Evolutionary conservation across 2,113 vertebrate genomes (phyloP).

Genomic region (Cyprinodon tularosa): DNA sequence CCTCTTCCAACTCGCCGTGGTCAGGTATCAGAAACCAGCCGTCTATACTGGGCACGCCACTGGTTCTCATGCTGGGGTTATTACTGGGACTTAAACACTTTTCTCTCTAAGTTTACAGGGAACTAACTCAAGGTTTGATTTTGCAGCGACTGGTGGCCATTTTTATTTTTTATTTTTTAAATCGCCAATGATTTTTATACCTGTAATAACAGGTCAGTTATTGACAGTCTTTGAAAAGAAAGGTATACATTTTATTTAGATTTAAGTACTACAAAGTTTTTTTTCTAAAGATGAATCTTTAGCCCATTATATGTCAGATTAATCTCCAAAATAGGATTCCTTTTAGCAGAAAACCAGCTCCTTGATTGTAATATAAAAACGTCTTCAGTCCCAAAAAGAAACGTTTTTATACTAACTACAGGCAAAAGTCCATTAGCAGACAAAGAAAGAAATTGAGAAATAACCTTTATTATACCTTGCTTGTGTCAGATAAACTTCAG

Average conservation of each 20-base stretch:
- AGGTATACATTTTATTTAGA: not conserved
- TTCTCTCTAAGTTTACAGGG: not conserved
- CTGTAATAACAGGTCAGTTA: no score
- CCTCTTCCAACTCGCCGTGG: constrained; percentile 41
- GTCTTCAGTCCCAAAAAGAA: no score
- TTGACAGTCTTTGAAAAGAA: no score
- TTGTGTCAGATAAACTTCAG: not conserved
- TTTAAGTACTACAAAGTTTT: not conserved
- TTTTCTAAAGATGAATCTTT: not conserved
- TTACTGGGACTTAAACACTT: not conserved
- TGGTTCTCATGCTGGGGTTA: not conserved
- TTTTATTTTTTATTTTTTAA: constrained; percentile 3
- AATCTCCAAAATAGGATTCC: not conserved
- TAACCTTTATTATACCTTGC: not conserved
- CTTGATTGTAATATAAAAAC: not conserved
- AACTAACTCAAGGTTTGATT: constrained; percentile 4
- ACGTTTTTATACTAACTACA: no score
- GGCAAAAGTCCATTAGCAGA: not conserved
- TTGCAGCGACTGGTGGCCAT: not conserved
- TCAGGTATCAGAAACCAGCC: constrained; percentile 24
- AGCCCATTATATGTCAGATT: not conserved
- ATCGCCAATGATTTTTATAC: not conserved
- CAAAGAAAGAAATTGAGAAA: not conserved
- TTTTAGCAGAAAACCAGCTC: not conserved
- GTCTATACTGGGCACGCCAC: constrained; percentile 7